Evolutionary conservation across 2,888 invertebrate genomes (phyloP), one percentile per base, ranked within the genome.

Genomic region (Rhamphomyia laevipes): DNA sequence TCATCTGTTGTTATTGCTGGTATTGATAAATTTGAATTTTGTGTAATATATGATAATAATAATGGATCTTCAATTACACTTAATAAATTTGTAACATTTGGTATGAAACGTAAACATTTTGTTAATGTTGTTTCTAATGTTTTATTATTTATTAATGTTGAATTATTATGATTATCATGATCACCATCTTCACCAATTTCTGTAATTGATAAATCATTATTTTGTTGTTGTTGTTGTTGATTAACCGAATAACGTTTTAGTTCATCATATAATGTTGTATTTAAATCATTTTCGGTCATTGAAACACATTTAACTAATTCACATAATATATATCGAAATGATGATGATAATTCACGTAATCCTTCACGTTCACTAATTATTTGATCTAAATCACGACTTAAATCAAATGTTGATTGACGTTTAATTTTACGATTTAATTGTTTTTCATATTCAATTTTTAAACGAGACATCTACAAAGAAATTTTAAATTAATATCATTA

Each of bases 221-320:
- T 40, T 27, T 27, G 23, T 6, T 27, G 23, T 27, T 21, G 23
- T 15, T 10, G 2, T 42, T 41, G 41, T n/a, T n/a, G n/a, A n/a
- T n/a, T n/a, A n/a, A n/a, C n/a, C n/a, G 23, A 4, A 27, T 27
- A 27, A 27, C 23, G 23, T 27, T 27, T 27, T 42, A 42, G 42
- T 59, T 81, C 81, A 45, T 79, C 80, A 0, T 84, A 76, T 45
- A 88, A 70, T 13, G 84, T 85, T 56, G 78, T 79, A 69, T 86
- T 87, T 37, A 88, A 72, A 66, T 87, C 87, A 62, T 84, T 83
- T 65, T 88, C 88, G 45, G 86, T 86, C 56, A 78, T 73, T 9
- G 77, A 78, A 62, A 86, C 83, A 67, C 85, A 87, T 61, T 80
- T 80, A 43, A 83, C 77, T 59, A 88, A 68, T 63, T 86, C 83